Evolutionary conservation across 2,888 invertebrate genomes (phyloP).

Genomic region (Holacanthella duospinosa): DNA sequence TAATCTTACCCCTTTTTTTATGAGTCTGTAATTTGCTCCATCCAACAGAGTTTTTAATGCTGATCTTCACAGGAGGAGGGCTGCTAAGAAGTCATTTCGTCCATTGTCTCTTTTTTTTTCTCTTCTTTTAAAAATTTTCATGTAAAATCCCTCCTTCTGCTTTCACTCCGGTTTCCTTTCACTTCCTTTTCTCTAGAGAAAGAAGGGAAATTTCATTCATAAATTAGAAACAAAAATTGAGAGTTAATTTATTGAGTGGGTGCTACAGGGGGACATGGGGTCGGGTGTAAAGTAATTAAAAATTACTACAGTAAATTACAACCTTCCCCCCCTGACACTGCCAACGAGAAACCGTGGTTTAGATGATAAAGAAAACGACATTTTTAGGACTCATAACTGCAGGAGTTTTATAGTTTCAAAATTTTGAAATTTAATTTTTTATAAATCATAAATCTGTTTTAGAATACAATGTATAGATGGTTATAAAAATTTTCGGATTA

Average conservation of each 20-base stretch:
- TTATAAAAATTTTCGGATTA: no score
- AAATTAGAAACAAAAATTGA: background rate
- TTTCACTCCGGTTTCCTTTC: background rate
- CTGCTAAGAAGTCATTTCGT: background rate
- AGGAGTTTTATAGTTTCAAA: no score
- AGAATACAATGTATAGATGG: no score
- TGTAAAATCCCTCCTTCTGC: no score
- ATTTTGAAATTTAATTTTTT: no score
- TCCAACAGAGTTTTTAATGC: no score
- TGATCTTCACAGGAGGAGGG: background rate
- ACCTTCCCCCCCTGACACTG: background rate
- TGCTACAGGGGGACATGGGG: background rate
- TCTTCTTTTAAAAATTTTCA: no score
- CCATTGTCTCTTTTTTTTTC: background rate
- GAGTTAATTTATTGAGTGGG: background rate
- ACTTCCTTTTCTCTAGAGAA: background rate
- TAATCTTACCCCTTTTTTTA: background rate
- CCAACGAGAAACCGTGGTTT: background rate
- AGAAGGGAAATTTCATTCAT: background rate
- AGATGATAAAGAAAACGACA: background rate
- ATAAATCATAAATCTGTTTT: no score
- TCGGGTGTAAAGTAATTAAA: constrained; percentile 1
- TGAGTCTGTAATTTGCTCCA: background rate
- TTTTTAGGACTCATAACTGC: no score
- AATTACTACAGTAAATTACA: background rate